These are phyloP conservation scores for Lepus timidus DNA, from an alignment of 2,113 vertebrate species.

Conservation along the genomic window DNA sequence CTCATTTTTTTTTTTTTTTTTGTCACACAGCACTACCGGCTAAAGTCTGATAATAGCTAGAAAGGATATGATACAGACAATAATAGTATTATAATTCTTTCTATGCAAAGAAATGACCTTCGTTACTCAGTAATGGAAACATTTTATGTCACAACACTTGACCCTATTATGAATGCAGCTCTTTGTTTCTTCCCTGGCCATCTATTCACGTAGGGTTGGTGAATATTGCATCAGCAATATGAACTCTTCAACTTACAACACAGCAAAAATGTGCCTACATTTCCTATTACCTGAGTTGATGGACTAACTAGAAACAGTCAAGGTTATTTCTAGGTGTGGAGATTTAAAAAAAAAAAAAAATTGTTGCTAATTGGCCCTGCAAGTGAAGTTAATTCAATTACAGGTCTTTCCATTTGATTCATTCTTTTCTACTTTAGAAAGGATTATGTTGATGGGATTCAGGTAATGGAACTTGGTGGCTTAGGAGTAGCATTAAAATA, in stretches of 20 bases:
- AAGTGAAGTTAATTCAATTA: conserved; percentile 92
- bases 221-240: conserved; percentile 74
- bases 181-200: background rate
- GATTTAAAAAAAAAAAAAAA: conserved; percentile 82
- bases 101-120: conserved; percentile 30
- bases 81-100: conserved; percentile 48
- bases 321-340: conserved; percentile 87
- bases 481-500: conserved; percentile 92
- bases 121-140: conserved; percentile 61
- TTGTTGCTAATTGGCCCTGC: conserved; percentile 90
- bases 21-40: background rate
- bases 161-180: conserved; percentile 54
- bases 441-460: conserved; percentile 92
- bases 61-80: background rate
- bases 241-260: conserved; percentile 82
- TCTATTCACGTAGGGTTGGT: conserved; percentile 28
- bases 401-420: conserved; percentile 90
- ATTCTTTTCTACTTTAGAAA: conserved; percentile 88
- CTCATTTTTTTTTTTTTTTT: background rate
- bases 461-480: conserved; percentile 92
- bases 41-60: background rate
- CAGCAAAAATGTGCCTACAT: conserved; percentile 79
- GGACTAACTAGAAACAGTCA: conserved; percentile 87
- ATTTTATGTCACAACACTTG: conserved; percentile 52
- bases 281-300: conserved; percentile 86